Base-by-base conservation (phyloP, 92 coral and sea anemone species). In the Plumapathes pennacea region DNA sequence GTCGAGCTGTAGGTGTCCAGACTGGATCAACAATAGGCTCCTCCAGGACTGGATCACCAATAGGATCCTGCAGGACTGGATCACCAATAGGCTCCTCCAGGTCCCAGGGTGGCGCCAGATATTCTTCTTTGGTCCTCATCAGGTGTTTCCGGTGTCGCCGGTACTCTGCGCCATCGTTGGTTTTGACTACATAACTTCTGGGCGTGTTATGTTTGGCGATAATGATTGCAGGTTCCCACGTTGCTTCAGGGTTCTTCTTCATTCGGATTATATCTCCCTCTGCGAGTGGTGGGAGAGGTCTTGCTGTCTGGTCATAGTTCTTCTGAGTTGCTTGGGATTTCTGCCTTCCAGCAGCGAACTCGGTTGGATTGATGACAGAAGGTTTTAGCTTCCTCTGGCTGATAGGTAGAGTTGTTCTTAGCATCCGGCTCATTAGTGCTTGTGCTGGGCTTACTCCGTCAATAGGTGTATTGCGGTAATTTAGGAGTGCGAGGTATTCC, bases 401-500 rank as follows among this genome's bases (percentile, higher is more conserved):
- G 17, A 21, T 28, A 3, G 83, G 76, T 17, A 58, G 22, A 8
- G 67, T 58, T 43, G 76, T 41, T 24, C 58, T 62, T 10, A 64
- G 66, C 25, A 63, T 19, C 40, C 80, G 23, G 40, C 59, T 63
- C 74, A 64, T 64, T 5, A 51, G 33, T 24, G 67, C 66, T 34
- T 72, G 80, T 3, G 80, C 82, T 15, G 75, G 82, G 19, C 75
- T 67, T 3, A 67, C 77, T 0, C 70, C 62, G 27, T 67, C 45
- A 1, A 76, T 76, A 17, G 83, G 77, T 2, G 83, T 76, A 23
- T 76, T 67, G 17, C 83, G 50, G 54, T 77, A 68, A 19, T 76
- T 69, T 32, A 76, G 67, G 21, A 76, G 45, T 18, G 84, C 77
- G 11, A 77, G 47, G 21, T 67, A 68, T 4, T 50, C 48, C 71